A percentile compares a stretch with the other conserved stretches of the same genome.
Evolutionary conservation across 2,113 vertebrate genomes (phyloP).

Genomic region (Phalacrocorax brasilianus): DNA sequence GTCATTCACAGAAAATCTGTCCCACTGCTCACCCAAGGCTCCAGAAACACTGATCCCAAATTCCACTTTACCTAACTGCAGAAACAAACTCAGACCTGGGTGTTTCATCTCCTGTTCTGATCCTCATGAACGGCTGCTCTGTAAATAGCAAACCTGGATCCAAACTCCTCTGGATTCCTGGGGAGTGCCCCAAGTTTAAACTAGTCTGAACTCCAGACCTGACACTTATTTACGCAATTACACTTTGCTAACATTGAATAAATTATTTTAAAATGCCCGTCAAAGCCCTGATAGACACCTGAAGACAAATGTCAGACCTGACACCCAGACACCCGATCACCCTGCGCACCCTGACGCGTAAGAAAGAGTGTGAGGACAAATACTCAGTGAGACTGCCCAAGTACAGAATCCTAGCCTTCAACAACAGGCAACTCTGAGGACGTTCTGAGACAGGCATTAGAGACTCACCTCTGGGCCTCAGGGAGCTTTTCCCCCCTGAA

Average conservation of each 20-base stretch:
- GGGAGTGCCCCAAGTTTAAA: not conserved
- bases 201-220: not conserved
- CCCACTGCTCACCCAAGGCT: not conserved
- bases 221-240: not conserved
- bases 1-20: not conserved
- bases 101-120: not conserved
- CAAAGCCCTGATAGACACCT: not conserved
- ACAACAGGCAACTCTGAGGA: not conserved
- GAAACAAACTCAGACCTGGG: not conserved
- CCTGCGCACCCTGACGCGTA: not conserved
- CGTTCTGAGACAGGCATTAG: not conserved
- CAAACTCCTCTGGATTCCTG: not conserved
- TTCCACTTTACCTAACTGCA: not conserved
- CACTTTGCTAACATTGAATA: not conserved
- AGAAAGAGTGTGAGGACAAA: not conserved
- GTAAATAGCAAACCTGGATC: not conserved
- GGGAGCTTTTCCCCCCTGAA: not conserved
- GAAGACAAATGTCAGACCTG: not conserved
- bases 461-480: not conserved
- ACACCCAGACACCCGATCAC: no score
- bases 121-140: not conserved
- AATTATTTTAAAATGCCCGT: not conserved
- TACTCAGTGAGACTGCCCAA: not conserved
- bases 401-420: not conserved
- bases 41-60: not conserved